A percentile compares a stretch with the other conserved stretches of the same genome.
These are phyloP conservation scores for Tetragnatha versicolor DNA, from an alignment of 1,140 invertebrate genomes.

Conservation along the genomic window DNA sequence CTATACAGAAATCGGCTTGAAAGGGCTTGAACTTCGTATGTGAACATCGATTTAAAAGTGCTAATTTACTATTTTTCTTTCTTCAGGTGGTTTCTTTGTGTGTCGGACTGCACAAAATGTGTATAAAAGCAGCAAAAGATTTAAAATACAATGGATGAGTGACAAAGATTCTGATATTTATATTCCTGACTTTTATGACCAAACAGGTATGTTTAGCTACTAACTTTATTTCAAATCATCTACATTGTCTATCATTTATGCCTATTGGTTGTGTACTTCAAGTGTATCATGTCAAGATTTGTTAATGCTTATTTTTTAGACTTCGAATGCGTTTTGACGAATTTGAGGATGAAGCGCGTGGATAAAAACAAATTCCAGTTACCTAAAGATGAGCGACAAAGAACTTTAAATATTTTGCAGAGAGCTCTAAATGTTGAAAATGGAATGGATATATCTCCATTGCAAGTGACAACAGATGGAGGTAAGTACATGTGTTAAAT, in stretches of 20 bases:
- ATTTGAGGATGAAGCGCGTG: constrained; percentile 77
- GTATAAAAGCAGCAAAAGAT: constrained; percentile 79
- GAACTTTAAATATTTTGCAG: constrained; percentile 84
- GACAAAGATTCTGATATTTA: constrained; percentile 75
- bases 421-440: constrained; percentile 83
- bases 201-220: constrained; percentile 76
- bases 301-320: constrained; percentile 68
- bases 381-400: constrained; percentile 74
- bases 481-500: constrained; percentile 65
- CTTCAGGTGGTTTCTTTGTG: constrained; percentile 84
- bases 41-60: background rate
- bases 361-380: constrained; percentile 76
- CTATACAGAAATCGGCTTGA: no score
- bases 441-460: constrained; percentile 68
- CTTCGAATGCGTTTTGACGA: constrained; percentile 88
- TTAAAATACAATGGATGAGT: constrained; percentile 87
- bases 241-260: background rate
- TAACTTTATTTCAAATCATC: no score
- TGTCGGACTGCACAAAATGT: constrained; percentile 92
- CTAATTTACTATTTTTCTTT: constrained; percentile 11
- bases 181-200: constrained; percentile 88
- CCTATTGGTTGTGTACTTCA: background rate
- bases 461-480: constrained; percentile 83
- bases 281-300: background rate
- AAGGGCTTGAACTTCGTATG: no score